Percentiles rank a stretch among this genome's conserved stretches.
phyloP scores from a whole-genome alignment of 2,888 invertebrate species.

The Notodonta ziczac region DNA sequence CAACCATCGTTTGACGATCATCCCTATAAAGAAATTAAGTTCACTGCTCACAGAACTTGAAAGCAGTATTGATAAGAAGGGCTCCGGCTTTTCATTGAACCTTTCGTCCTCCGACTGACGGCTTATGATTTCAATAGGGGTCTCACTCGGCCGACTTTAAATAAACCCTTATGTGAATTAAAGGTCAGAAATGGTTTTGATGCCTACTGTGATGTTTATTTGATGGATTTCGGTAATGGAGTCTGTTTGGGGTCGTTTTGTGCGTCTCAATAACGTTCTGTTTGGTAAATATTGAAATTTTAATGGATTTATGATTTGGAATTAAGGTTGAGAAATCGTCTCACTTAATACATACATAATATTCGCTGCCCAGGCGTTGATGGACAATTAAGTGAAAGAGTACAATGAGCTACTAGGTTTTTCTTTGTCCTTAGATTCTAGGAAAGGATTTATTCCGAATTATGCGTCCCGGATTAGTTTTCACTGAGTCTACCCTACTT shows the following conservation, averaged over 20 bases:
- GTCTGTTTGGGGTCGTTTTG: conserved; percentile 3
- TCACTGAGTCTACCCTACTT: too few species aligned
- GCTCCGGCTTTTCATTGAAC: conserved; percentile 46
- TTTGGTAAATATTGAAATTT: not conserved
- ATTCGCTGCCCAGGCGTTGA: too few species aligned
- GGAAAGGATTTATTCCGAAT: too few species aligned
- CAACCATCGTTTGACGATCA: not conserved
- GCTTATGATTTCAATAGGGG: conserved; percentile 50
- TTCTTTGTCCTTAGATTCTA: too few species aligned
- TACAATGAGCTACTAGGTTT: too few species aligned
- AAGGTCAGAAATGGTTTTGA: conserved; percentile 31
- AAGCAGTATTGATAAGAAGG: conserved; percentile 56
- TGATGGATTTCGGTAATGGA: conserved; percentile 9
- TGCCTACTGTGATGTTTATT: conserved; percentile 6
- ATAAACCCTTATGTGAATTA: conserved; percentile 38
- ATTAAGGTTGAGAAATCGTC: not conserved
- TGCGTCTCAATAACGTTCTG: not conserved
- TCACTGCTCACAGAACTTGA: conserved; percentile 51
- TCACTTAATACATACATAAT: too few species aligned
- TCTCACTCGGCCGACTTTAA: conserved; percentile 38
- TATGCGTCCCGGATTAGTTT: too few species aligned
- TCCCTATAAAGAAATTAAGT: conserved; percentile 44
- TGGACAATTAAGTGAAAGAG: too few species aligned
- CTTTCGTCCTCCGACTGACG: conserved; percentile 40
- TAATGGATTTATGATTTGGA: not conserved